These are phyloP conservation scores for Hydrochoerus hydrochaeris DNA, from an alignment of 2,113 vertebrate genomes.

Conservation along the genomic window DNA sequence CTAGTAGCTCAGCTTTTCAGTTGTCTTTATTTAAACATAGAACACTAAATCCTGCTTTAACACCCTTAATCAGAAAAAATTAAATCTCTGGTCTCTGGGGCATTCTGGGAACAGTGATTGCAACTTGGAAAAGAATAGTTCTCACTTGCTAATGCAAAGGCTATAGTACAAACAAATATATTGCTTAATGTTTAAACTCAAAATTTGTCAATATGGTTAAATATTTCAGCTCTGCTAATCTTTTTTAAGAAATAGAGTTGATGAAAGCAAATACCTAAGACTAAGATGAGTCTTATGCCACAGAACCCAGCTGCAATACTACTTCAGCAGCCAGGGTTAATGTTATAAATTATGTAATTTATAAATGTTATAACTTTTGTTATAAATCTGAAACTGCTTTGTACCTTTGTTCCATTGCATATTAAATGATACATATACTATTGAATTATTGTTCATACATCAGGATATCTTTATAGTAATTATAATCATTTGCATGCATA, in stretches of 20 bases:
- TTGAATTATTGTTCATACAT: background rate
- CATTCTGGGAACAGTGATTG: background rate
- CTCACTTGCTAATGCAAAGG: background rate
- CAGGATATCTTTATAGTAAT: background rate
- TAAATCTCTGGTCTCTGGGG: background rate
- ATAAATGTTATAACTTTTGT: too few species aligned
- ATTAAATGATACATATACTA: background rate
- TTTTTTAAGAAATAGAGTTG: slow-evolving; percentile 27
- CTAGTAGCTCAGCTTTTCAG: slow-evolving; percentile 58
- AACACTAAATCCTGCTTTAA: slow-evolving; percentile 75
- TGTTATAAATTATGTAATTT: too few species aligned
- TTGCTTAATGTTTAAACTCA: background rate
- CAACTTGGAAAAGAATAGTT: background rate
- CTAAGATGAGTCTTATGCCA: background rate
- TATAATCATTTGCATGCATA: background rate
- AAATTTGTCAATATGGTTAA: background rate
- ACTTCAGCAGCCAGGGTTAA: background rate
- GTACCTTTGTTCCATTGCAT: background rate
- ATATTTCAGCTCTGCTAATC: background rate
- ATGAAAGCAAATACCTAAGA: background rate
- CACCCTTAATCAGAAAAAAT: slow-evolving; percentile 58
- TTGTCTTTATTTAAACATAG: slow-evolving; percentile 86
- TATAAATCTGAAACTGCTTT: slow-evolving; percentile 3
- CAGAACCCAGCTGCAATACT: background rate
- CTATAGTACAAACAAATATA: background rate